These are phyloP conservation scores for Odontomachus brunneus DNA, from an alignment of 1,140 invertebrate species.

Conservation along the genomic window DNA sequence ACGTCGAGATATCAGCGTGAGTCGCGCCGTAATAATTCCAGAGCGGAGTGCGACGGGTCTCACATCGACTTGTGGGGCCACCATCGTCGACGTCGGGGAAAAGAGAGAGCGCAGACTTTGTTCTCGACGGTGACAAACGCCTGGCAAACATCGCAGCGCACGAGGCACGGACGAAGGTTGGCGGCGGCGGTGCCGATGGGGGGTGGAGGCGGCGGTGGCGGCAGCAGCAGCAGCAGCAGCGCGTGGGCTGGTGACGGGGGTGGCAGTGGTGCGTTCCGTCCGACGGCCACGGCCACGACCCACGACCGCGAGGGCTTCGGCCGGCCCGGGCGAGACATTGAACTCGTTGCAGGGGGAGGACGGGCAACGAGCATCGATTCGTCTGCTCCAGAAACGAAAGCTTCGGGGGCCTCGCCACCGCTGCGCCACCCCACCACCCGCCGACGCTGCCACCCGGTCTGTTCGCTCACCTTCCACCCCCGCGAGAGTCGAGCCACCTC, in stretches of 20 bases:
- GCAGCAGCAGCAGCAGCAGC: not conserved
- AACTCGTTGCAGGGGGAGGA: conserved; percentile 81
- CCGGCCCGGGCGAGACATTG: conserved; percentile 83
- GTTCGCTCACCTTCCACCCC: conserved; percentile 61
- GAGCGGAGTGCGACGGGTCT: conserved; percentile 15
- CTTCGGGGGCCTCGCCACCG: conserved; percentile 54
- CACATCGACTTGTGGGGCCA: not conserved
- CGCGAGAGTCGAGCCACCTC: conserved; percentile 51
- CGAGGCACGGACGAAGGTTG: conserved; percentile 43
- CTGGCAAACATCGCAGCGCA: conserved; percentile 64
- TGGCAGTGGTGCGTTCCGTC: conserved; percentile 53
- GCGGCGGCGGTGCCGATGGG: conserved; percentile 19
- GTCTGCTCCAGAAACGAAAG: conserved; percentile 83
- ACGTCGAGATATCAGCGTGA: conserved; percentile 35
- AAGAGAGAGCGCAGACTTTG: conserved; percentile 64
- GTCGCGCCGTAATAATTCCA: conserved; percentile 52
- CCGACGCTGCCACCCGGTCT: conserved; percentile 58
- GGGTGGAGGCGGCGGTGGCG: conserved; percentile 1
- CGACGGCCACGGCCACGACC: conserved; percentile 73
- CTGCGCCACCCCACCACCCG: conserved; percentile 68
- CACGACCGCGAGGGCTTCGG: conserved; percentile 73
- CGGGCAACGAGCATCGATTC: conserved; percentile 80
- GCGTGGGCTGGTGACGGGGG: conserved; percentile 2
- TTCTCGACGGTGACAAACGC: conserved; percentile 73
- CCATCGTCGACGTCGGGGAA: not conserved